These are phyloP conservation scores for Synergus umbraculus DNA, from an alignment of 2,888 invertebrate genomes.

Conservation along the genomic window DNA sequence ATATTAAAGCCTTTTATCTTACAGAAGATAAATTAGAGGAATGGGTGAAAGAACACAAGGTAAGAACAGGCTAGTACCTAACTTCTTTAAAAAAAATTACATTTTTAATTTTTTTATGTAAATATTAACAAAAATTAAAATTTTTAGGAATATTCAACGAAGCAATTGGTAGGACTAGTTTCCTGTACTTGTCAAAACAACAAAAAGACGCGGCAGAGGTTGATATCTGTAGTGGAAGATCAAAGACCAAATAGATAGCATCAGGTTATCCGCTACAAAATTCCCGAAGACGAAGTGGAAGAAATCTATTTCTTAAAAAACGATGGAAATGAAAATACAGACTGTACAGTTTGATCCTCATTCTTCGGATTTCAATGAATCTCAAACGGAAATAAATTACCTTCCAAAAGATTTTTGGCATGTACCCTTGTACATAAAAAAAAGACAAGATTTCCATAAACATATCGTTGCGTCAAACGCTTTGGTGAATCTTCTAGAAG, in stretches of 20 bases:
- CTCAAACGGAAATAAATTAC: conserved; percentile 29
- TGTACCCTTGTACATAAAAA: conserved; percentile 18
- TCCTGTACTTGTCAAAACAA: conserved; percentile 92
- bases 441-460: conserved; percentile 31
- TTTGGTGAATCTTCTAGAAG: conserved; percentile 11
- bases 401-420: conserved; percentile 32
- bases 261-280: conserved; percentile 55
- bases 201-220: conserved; percentile 90
- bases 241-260: conserved; percentile 72
- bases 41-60: conserved; percentile 91
- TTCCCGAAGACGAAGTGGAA: conserved; percentile 57
- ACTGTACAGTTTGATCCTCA: conserved; percentile 24
- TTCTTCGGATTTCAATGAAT: neutral
- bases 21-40: conserved; percentile 92
- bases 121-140: neutral
- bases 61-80: conserved; percentile 67
- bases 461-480: conserved; percentile 29
- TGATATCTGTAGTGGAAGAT: conserved; percentile 86
- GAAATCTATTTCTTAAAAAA: conserved; percentile 10
- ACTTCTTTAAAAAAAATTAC: neutral
- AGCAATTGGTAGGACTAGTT: conserved; percentile 91
- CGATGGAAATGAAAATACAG: conserved; percentile 1
- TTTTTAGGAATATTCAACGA: conserved; percentile 89
- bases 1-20: conserved; percentile 97
- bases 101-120: neutral